phyloP scores from a whole-genome alignment of 2,113 vertebrate genomes.

The Arizona elegans region DNA sequence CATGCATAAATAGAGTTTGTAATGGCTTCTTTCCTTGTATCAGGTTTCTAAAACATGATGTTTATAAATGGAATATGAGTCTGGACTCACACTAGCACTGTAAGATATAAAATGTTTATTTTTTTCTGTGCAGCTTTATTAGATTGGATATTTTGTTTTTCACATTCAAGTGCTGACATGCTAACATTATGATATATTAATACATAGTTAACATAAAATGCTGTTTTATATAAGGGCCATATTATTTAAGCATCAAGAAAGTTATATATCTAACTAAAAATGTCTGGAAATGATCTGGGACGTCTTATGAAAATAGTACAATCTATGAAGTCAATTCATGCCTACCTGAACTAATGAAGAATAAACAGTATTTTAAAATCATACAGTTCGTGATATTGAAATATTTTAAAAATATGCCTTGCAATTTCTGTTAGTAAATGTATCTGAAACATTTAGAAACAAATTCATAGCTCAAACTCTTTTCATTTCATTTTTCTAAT shows the following conservation, averaged over 20 bases:
- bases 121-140: not conserved
- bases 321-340: not conserved
- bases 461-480: not conserved
- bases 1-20: not conserved
- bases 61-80: not conserved
- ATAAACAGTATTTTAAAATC: not conserved
- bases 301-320: not conserved
- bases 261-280: not conserved
- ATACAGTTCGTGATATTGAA: too few species aligned
- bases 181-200: not conserved
- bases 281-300: not conserved
- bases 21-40: not conserved
- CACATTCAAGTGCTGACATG: not conserved
- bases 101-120: not conserved
- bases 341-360: not conserved
- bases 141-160: not conserved
- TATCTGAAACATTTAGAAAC: not conserved
- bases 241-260: not conserved
- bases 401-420: not conserved
- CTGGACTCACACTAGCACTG: not conserved
- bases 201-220: not conserved
- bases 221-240: not conserved
- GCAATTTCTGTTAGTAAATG: not conserved
- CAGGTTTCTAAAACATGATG: not conserved
- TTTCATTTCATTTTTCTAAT: not conserved